These are phyloP conservation scores for Argyra leucocephala DNA, from an alignment of 2,888 invertebrate genomes.

Conservation along the genomic window DNA sequence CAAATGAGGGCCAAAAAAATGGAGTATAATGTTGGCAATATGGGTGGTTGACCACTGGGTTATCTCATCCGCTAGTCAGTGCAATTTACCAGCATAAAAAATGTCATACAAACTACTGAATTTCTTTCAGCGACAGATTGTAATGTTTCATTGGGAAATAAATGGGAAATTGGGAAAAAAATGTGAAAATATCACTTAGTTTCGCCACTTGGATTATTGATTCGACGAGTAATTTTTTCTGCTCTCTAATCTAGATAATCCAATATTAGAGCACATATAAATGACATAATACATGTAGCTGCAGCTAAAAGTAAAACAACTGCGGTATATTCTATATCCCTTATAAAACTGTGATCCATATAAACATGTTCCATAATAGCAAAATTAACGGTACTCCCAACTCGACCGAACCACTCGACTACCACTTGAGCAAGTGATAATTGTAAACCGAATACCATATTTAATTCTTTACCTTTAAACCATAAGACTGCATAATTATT, in stretches of 20 bases:
- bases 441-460: conserved; percentile 96
- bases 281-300: conserved; percentile 72
- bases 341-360: conserved; percentile 59
- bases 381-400: conserved; percentile 93
- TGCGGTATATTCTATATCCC: conserved; percentile 66
- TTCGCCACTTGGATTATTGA: conserved; percentile 51
- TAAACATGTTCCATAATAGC: conserved; percentile 84
- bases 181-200: conserved; percentile 70
- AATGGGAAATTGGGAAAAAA: too few species aligned
- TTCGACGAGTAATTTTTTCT: conserved; percentile 62
- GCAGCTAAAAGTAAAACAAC: conserved; percentile 67
- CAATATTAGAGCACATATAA: conserved; percentile 67
- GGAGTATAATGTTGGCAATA: too few species aligned
- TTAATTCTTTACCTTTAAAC: conserved; percentile 95
- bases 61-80: too few species aligned
- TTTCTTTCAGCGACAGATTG: too few species aligned
- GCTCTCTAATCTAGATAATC: conserved; percentile 76
- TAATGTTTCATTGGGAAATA: too few species aligned
- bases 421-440: conserved; percentile 90
- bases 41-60: too few species aligned
- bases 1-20: too few species aligned
- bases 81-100: too few species aligned
- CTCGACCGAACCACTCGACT: too few species aligned
- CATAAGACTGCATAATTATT: conserved; percentile 95
- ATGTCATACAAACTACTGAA: too few species aligned